These are phyloP conservation scores for Muricea muricata DNA, from an alignment of 92 coral and sea anemone genomes.

Conservation along the genomic window DNA sequence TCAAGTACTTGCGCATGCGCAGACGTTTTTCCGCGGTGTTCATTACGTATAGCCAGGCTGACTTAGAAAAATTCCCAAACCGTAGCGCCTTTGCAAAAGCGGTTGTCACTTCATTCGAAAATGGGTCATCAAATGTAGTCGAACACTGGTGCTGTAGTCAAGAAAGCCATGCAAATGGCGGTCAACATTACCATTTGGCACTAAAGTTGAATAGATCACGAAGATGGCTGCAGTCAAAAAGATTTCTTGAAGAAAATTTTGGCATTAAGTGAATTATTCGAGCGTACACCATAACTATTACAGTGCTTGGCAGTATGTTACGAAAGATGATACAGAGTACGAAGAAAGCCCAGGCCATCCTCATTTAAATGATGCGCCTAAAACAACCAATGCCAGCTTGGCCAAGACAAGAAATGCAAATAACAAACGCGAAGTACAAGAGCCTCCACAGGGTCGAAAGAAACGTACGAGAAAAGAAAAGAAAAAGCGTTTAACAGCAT, in stretches of 20 bases:
- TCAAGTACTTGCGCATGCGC: too few relatives aligned
- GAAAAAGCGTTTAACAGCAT: not conserved
- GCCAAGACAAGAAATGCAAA: not conserved
- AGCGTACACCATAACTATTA: not conserved
- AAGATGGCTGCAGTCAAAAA: not conserved
- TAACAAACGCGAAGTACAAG: too few relatives aligned
- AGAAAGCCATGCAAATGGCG: not conserved
- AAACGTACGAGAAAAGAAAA: not conserved
- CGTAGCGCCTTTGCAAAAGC: not conserved
- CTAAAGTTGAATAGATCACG: not conserved
- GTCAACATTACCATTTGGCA: not conserved
- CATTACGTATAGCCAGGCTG: not conserved
- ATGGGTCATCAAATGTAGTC: not conserved
- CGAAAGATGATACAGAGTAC: not conserved
- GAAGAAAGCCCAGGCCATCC: not conserved
- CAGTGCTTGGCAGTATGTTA: not conserved
- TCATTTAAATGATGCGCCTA: not conserved
- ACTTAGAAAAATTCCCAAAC: not conserved
- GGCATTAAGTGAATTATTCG: not conserved
- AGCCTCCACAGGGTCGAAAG: not conserved
- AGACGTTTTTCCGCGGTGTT: too few relatives aligned
- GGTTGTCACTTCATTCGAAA: not conserved
- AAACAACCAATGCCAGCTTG: not conserved
- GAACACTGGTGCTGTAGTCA: not conserved
- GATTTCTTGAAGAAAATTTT: not conserved